These are phyloP conservation scores for Pomacea maculata DNA, from an alignment of 1,140 invertebrate genomes.

Conservation along the genomic window DNA sequence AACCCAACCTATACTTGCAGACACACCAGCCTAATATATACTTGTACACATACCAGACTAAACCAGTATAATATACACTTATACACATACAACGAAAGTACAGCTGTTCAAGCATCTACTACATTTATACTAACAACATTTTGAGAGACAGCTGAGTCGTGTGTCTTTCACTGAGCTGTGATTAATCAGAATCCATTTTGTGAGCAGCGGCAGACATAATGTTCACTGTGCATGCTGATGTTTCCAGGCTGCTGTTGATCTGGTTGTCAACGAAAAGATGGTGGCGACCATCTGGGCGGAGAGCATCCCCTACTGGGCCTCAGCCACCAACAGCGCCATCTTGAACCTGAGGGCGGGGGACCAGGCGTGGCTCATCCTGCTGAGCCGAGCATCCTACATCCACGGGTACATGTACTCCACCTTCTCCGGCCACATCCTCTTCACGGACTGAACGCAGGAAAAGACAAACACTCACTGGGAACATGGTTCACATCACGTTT, in stretches of 20 bases:
- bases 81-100: too few relatives aligned
- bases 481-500: background rate
- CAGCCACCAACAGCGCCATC: slow-evolving; percentile 59
- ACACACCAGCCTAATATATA: too few relatives aligned
- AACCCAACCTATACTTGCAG: too few relatives aligned
- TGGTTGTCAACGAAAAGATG: slow-evolving; percentile 57
- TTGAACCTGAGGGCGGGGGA: slow-evolving; percentile 55
- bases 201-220: too few relatives aligned
- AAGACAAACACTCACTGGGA: background rate
- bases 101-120: too few relatives aligned
- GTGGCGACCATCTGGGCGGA: slow-evolving; percentile 63
- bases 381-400: slow-evolving; percentile 53
- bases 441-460: slow-evolving; percentile 37
- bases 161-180: too few relatives aligned
- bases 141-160: too few relatives aligned
- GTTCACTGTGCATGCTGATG: background rate
- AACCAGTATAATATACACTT: too few relatives aligned
- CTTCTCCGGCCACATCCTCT: slow-evolving; percentile 61
- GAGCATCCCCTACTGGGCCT: slow-evolving; percentile 62
- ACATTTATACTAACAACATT: too few relatives aligned
- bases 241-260: slow-evolving; percentile 60
- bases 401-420: slow-evolving; percentile 65
- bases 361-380: slow-evolving; percentile 59
- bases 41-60: too few relatives aligned
- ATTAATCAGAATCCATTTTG: too few relatives aligned